Conservation (phyloP, 2,888 invertebrate genomes). For the Morpho achilles region DNA sequence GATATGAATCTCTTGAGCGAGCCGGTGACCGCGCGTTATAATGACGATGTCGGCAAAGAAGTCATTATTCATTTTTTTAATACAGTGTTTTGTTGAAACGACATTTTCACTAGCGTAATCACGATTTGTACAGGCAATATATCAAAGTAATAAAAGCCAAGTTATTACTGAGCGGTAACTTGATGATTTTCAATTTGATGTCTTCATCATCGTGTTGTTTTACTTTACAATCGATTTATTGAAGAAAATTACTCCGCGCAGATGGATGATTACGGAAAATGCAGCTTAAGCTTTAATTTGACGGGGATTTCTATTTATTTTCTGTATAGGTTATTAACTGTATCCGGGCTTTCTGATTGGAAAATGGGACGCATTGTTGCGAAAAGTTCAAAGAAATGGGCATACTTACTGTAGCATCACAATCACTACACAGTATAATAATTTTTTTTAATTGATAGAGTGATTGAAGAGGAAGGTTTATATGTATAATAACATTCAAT, state of each 20-base stretch:
- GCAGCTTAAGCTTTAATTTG: conserved; percentile 15
- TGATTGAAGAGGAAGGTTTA: too few species aligned
- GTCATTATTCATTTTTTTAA: conserved; percentile 79
- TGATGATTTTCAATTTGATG: conserved; percentile 74
- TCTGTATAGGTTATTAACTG: too few species aligned
- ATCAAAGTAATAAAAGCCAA: conserved; percentile 68
- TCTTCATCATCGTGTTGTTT: conserved; percentile 50
- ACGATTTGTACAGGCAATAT: conserved; percentile 71
- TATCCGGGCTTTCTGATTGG: too few species aligned
- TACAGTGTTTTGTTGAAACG: conserved; percentile 76
- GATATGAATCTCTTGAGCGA: conserved; percentile 67
- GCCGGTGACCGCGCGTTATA: conserved; percentile 64
- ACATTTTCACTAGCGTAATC: conserved; percentile 77
- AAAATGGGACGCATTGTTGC: too few species aligned
- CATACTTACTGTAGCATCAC: too few species aligned
- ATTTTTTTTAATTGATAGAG: too few species aligned
- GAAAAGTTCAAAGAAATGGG: too few species aligned
- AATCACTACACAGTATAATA: too few species aligned
- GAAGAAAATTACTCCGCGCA: conserved; percentile 27
- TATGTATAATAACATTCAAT: too few species aligned
- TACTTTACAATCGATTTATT: conserved; percentile 36
- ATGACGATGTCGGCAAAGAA: conserved; percentile 73
- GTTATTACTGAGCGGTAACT: conserved; percentile 55
- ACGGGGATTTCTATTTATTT: not conserved
- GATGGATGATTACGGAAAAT: conserved; percentile 23